Evolutionary conservation across 2,888 invertebrate species (phyloP), one percentile per base, ranked within the genome.

Genomic region (Chelonus formosanus): DNA sequence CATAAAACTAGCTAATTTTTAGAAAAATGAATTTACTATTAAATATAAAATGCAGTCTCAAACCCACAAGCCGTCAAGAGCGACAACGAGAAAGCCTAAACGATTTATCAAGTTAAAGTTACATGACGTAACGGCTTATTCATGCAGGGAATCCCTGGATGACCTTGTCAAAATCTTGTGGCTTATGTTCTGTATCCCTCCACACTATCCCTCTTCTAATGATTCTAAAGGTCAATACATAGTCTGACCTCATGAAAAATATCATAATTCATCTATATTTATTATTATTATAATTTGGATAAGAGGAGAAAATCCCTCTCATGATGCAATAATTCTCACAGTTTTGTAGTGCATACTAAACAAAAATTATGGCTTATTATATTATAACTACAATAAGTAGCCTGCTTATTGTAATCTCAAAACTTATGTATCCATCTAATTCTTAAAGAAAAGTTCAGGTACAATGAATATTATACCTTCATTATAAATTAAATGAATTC

Each of bases 121-220:
- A 72, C 71, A 73, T 70, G 73, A 70, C 72, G 73, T 81, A 78
- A 80, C 81, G 75, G 76, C 76, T 83, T 80, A 83, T 82, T 82
- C 82, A 80, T 82, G 78, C 76, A 74, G 67, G 73, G 74, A 73
- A 77, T 76, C 75, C 74, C 32, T 32, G 32, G 34, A 52, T 40
- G 40, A 32, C 52, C 52, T 52, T 48, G 31, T 74, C 69, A 60
- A 57, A 68, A 61, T 66, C 67, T 61, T 62, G 61, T 50, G 53
- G 54, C 65, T 64, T 55, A 64, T 40, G 8, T 34, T 20, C 32
- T 35, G 10, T 3, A 40, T 35, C 48, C 50, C 59, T 48, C 8
- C 44, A 40, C 36, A n/a, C 36, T 47, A 59, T 47, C 59, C 50
- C 59, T 35, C 31, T 59, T 59, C 35, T 59, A 59, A 59, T 59